Evolutionary conservation across 2,113 vertebrate species (phyloP).

Genomic region (Menidia beryllina): DNA sequence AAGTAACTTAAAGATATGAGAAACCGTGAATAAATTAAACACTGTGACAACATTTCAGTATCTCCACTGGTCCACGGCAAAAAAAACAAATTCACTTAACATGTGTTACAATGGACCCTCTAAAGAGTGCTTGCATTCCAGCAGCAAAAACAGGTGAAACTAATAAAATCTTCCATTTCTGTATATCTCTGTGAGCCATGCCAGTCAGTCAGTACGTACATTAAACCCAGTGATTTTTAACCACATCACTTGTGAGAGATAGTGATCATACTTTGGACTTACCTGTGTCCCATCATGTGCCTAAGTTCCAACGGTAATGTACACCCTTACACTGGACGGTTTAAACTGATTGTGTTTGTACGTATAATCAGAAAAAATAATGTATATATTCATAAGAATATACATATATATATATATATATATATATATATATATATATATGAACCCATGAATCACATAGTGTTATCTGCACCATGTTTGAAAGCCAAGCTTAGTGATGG

Average conservation of each 20-base stretch:
- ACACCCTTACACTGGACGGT: background rate
- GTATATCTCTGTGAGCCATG: no score
- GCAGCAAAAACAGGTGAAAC: background rate
- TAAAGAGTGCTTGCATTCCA: background rate
- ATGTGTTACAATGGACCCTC: slow-evolving; percentile 17
- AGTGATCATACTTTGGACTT: no score
- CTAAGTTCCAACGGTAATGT: background rate
- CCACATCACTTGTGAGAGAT: no score
- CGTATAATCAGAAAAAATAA: background rate
- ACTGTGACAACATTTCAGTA: background rate
- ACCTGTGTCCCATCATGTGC: background rate
- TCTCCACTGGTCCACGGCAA: background rate
- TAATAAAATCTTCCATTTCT: background rate
- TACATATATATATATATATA: no score
- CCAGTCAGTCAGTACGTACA: no score
- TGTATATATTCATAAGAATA: slow-evolving; percentile 20
- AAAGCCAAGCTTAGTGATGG: no score
- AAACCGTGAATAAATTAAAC: slow-evolving; percentile 5
- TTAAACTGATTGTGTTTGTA: background rate
- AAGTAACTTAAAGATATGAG: slow-evolving; percentile 8
- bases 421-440: no score
- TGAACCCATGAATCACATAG: no score
- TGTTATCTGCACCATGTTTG: no score
- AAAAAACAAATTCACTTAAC: background rate
- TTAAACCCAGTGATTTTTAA: no score